phyloP scores from a whole-genome alignment of 2,888 invertebrate species.

The Lasius platythorax region DNA sequence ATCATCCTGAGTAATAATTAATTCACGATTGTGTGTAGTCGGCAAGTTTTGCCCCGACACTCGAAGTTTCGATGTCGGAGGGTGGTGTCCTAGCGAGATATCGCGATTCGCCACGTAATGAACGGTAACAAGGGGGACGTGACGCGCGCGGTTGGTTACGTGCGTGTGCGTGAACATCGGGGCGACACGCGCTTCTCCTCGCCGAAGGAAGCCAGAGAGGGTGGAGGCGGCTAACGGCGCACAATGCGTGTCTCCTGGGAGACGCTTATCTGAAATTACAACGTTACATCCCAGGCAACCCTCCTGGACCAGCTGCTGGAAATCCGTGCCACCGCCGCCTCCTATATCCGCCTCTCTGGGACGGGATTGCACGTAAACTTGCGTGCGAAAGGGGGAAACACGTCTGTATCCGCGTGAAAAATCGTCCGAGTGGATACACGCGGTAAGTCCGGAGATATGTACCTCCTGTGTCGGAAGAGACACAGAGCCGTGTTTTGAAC shows the following conservation, averaged over 20 bases:
- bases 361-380: slow-evolving; percentile 57
- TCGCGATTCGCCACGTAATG: slow-evolving; percentile 75
- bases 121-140: slow-evolving; percentile 69
- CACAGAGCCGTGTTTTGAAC: not conserved
- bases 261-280: slow-evolving; percentile 86
- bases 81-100: slow-evolving; percentile 74
- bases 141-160: slow-evolving; percentile 51
- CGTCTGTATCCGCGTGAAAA: slow-evolving; percentile 61
- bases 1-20: not conserved
- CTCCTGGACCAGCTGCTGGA: slow-evolving; percentile 77
- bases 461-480: not conserved
- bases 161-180: slow-evolving; percentile 68
- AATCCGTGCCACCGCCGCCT: slow-evolving; percentile 64
- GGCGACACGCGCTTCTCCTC: slow-evolving; percentile 73
- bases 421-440: slow-evolving; percentile 30
- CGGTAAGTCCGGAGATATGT: slow-evolving; percentile 7
- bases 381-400: slow-evolving; percentile 64
- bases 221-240: slow-evolving; percentile 71
- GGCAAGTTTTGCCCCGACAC: slow-evolving; percentile 41
- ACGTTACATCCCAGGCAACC: slow-evolving; percentile 81
- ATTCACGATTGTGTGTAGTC: slow-evolving; percentile 22
- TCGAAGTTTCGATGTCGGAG: slow-evolving; percentile 60
- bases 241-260: slow-evolving; percentile 85
- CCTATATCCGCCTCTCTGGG: slow-evolving; percentile 49
- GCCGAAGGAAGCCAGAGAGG: slow-evolving; percentile 68